Base-by-base conservation (phyloP, 2,797 vertebrate species). In the Triplophysa bombifrons region DNA sequence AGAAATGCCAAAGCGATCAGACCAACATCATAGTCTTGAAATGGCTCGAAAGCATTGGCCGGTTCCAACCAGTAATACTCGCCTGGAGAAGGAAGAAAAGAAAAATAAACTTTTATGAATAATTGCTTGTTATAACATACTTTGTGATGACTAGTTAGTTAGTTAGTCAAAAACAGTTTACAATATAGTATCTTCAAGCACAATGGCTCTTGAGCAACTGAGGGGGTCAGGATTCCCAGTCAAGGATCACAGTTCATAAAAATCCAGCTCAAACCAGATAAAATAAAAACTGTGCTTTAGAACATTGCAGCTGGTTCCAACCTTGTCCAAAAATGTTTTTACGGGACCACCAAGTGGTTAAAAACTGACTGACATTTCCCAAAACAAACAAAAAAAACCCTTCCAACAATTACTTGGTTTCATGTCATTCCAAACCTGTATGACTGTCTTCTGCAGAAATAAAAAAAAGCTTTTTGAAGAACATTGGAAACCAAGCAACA, bases 1-100 rank as follows among this genome's bases (percentile, higher is more conserved):
- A 98, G 91, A 86, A 97, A 98, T 4, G 96, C 93, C 82, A 98
- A 88, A 0, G 96, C 96, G n/a, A 97, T 92, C 80, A 96, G 90
- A 41, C 96, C 96, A 20, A 97, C 94, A 22, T 96, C 91, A 0
- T 96, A 96, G 2, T 96, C 93, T 87, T 95, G 93, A 90, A 97
- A 97, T 64, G 93, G 93, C 87, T 96, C 94, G 68, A 97, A 97
- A 71, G 96, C 96, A 0, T 98, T 93, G 85, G 88, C 91, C 0
- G 96, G 96, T 82, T 97, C 95, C 90, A 98, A 82, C 96, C 96
- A 98, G 86, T 95, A 96, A 90, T 96, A 97, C 17, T 97, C 87
- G 80, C 96, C 96, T 97, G 80, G 4, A 84, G 61, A 73, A 65
- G 74, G 13, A 71, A 70, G 56, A 14, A 72, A 20, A 30, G 10